Evolutionary conservation across 2,797 vertebrate species (phyloP).

Genomic region (Onychomys leucogaster): DNA sequence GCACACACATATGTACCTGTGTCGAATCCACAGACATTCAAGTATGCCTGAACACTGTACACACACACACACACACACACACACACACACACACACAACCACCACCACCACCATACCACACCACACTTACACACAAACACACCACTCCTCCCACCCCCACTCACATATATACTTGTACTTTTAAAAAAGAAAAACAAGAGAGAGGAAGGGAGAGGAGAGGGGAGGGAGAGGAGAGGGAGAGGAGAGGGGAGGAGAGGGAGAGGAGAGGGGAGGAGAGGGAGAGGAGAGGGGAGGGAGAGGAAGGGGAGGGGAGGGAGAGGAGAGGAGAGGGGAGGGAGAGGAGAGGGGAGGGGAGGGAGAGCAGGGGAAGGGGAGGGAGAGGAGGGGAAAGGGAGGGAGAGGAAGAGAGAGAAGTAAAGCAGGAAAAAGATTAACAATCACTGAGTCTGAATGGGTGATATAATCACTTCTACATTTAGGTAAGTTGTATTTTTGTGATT

Average conservation of each 20-base stretch:
- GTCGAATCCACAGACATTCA: not conserved
- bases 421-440: not conserved
- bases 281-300: no score
- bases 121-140: not conserved
- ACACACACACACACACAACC: not conserved
- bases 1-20: not conserved
- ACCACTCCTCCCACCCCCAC: not conserved
- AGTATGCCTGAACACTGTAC: not conserved
- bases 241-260: no score
- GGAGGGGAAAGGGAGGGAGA: no score
- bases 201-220: no score
- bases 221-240: no score
- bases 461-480: not conserved
- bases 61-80: not conserved
- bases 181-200: not conserved
- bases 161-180: not conserved
- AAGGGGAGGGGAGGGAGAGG: no score
- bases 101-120: no score
- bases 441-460: not conserved
- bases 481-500: not conserved
- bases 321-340: no score
- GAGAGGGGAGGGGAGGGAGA: no score
- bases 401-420: not conserved
- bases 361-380: rapidly evolving
- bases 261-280: no score